phyloP scores from a whole-genome alignment of 53 echinoderm and acorn worm species.

The Glandiceps talaboti region DNA sequence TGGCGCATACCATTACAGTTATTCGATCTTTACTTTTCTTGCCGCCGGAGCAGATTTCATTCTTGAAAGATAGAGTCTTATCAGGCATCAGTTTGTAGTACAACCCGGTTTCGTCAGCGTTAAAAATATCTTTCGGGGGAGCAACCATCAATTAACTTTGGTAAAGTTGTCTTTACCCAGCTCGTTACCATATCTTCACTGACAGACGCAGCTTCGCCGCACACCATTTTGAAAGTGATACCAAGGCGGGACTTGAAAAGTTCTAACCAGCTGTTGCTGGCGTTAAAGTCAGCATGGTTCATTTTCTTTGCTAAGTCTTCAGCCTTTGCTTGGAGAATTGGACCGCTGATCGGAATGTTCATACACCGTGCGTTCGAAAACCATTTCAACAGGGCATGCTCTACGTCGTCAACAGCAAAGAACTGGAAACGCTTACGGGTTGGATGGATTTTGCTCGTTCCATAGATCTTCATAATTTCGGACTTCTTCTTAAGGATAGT shows the following conservation, averaged over 20 bases:
- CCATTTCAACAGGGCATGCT: background rate
- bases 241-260: background rate
- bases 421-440: slow-evolving; percentile 13
- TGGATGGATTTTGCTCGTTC: background rate
- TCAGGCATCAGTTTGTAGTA: slow-evolving; percentile 28
- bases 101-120: slow-evolving; percentile 25
- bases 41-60: slow-evolving; percentile 8
- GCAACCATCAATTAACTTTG: too few species aligned
- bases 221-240: background rate
- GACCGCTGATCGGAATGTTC: background rate
- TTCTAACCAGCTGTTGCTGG: slow-evolving; percentile 3
- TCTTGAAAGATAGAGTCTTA: slow-evolving; percentile 6
- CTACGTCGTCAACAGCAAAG: slow-evolving; percentile 6
- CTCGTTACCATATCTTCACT: background rate
- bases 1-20: slow-evolving; percentile 28
- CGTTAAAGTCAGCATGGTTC: background rate
- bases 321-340: background rate
- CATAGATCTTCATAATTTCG: background rate
- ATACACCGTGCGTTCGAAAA: background rate
- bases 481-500: background rate
- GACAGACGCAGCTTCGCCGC: background rate
- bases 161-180: background rate
- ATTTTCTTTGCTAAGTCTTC: background rate
- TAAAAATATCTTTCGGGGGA: slow-evolving; percentile 17
- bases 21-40: slow-evolving; percentile 27